Percentiles rank a stretch among this genome's conserved stretches.
phyloP scores from a whole-genome alignment of 2,113 vertebrate species.

The Neotoma lepida region DNA sequence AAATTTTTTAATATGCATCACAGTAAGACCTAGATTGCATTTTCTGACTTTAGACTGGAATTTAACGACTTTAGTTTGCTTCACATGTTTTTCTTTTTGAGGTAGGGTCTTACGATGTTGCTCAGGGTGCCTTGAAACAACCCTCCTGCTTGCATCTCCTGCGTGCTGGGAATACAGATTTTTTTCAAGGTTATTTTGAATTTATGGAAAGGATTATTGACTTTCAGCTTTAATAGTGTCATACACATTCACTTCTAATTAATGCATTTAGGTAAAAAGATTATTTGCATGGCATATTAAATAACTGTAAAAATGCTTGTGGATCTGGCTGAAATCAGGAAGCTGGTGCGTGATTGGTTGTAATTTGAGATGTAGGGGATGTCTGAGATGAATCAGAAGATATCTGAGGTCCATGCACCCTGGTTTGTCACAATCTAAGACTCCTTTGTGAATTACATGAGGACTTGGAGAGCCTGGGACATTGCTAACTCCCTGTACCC shows the following conservation, averaged over 20 bases:
- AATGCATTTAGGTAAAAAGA: neutral
- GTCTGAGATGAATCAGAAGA: neutral
- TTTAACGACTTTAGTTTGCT: neutral
- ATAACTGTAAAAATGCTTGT: neutral
- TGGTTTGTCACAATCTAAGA: neutral
- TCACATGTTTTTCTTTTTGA: neutral
- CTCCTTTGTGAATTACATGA: neutral
- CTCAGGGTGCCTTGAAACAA: neutral
- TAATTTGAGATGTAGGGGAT: neutral
- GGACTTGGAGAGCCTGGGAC: neutral
- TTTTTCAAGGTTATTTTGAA: conserved; percentile 45
- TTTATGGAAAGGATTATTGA: neutral
- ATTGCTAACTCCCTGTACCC: neutral
- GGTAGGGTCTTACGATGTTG: neutral
- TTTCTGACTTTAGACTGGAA: conserved; percentile 11
- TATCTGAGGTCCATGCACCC: neutral
- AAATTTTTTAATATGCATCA: neutral
- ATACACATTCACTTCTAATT: neutral
- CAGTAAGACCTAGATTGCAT: neutral
- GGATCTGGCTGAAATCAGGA: neutral
- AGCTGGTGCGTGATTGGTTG: neutral
- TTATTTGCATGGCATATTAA: conserved; percentile 4
- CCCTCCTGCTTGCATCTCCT: neutral
- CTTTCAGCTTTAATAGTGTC: conserved; percentile 14
- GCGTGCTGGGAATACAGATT: neutral